phyloP scores from a whole-genome alignment of 2,888 invertebrate genomes.

The Pocota personata region DNA sequence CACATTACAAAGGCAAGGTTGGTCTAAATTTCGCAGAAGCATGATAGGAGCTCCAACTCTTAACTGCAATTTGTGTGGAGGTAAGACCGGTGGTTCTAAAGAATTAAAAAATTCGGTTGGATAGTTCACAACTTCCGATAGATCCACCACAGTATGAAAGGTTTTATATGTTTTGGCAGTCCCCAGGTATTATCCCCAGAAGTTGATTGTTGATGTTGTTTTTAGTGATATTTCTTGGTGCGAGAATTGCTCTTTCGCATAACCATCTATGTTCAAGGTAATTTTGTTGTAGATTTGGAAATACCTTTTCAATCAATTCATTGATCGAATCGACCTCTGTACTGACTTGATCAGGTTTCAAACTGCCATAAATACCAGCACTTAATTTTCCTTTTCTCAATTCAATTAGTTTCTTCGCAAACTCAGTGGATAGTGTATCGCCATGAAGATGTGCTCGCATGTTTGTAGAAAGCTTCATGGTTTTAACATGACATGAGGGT shows the following conservation, averaged over 20 bases:
- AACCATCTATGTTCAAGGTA: constrained; percentile 75
- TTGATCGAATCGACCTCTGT: constrained; percentile 68
- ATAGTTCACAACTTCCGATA: not conserved
- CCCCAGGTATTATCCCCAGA: constrained; percentile 28
- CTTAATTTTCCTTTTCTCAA: not conserved
- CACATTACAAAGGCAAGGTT: not conserved
- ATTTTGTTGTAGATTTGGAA: constrained; percentile 75
- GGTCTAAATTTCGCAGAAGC: too few relatives aligned
- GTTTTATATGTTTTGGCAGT: constrained; percentile 27
- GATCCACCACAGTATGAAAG: not conserved
- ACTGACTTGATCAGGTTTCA: constrained; percentile 73
- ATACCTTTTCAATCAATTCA: constrained; percentile 75
- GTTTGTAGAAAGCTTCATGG: not conserved
- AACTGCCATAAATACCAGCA: constrained; percentile 47
- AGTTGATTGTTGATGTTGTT: constrained; percentile 29
- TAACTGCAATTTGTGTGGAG: not conserved
- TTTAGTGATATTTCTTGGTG: constrained; percentile 49
- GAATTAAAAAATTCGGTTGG: constrained; percentile 21
- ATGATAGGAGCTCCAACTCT: too few relatives aligned
- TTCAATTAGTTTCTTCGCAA: too few relatives aligned
- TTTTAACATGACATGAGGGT: too few relatives aligned
- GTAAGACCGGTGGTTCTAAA: not conserved
- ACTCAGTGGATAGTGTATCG: not conserved
- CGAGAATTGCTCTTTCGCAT: constrained; percentile 73
- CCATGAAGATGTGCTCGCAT: not conserved